phyloP scores from a whole-genome alignment of 2,797 vertebrate genomes.

The Falco rusticolus region DNA sequence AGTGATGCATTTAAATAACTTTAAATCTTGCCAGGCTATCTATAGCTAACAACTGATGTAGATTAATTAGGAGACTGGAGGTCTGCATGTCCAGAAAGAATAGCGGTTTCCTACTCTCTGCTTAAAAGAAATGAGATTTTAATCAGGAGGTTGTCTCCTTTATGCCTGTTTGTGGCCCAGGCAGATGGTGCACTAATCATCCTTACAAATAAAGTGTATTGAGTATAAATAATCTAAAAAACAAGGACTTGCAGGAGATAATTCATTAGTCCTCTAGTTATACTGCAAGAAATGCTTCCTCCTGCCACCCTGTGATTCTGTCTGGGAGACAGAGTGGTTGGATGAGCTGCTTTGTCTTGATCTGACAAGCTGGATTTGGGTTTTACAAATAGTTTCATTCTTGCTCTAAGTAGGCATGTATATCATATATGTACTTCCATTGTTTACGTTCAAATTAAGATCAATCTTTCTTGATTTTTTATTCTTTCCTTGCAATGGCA shows the following conservation, averaged over 20 bases:
- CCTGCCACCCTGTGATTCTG: neutral
- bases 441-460: neutral
- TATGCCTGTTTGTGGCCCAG: constrained; percentile 1
- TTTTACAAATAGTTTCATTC: neutral
- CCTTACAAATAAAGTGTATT: neutral
- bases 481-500: too few relatives aligned
- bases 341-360: neutral
- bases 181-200: constrained; percentile 31
- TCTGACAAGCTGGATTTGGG: neutral
- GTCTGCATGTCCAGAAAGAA: constrained; percentile 11
- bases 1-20: neutral
- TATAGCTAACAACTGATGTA: neutral
- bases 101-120: neutral
- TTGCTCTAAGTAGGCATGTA: neutral
- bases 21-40: neutral
- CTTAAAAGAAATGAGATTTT: constrained; percentile 19
- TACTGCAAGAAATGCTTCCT: neutral
- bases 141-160: constrained; percentile 24
- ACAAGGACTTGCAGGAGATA: neutral
- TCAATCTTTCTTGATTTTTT: neutral
- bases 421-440: neutral
- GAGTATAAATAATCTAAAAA: constrained; percentile 28
- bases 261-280: neutral
- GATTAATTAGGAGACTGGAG: constrained; percentile 41
- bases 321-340: neutral